A percentile compares a stretch with the other conserved stretches of the same genome.
phyloP scores from a whole-genome alignment of 2,113 vertebrate species.

The Clarias batrachus region DNA sequence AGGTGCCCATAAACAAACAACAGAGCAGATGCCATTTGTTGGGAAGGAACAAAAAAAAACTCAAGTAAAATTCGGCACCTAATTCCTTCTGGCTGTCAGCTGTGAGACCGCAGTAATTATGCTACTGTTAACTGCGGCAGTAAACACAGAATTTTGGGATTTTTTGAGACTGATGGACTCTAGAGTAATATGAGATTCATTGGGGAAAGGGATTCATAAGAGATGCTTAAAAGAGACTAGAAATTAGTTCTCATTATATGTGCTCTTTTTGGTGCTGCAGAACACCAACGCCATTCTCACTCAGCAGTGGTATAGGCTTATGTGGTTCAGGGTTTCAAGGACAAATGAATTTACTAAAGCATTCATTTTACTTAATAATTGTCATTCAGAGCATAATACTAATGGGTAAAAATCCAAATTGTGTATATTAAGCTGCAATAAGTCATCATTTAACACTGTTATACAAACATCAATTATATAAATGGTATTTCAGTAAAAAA shows the following conservation, averaged over 20 bases:
- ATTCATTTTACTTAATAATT: not conserved
- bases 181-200: constrained; percentile 11
- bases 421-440: not conserved
- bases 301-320: too few relatives aligned
- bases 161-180: constrained; percentile 14
- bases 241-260: not conserved
- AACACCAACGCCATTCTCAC: not conserved
- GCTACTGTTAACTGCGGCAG: constrained; percentile 8
- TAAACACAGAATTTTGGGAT: constrained; percentile 25
- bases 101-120: constrained; percentile 35
- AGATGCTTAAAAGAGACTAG: not conserved
- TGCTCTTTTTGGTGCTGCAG: not conserved
- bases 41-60: not conserved
- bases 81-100: constrained; percentile 35
- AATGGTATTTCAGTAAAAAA: not conserved
- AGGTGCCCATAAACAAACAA: constrained; percentile 43
- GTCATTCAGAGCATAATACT: not conserved
- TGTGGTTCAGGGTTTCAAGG: too few relatives aligned
- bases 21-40: constrained; percentile 35
- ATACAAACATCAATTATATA: not conserved
- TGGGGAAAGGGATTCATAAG: not conserved
- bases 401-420: not conserved
- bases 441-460: not conserved
- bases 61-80: constrained; percentile 18
- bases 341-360: not conserved